Percentiles rank a stretch among this genome's conserved stretches.
Evolutionary conservation across 2,797 vertebrate genomes (phyloP).

Genomic region (Malurus splendens): DNA sequence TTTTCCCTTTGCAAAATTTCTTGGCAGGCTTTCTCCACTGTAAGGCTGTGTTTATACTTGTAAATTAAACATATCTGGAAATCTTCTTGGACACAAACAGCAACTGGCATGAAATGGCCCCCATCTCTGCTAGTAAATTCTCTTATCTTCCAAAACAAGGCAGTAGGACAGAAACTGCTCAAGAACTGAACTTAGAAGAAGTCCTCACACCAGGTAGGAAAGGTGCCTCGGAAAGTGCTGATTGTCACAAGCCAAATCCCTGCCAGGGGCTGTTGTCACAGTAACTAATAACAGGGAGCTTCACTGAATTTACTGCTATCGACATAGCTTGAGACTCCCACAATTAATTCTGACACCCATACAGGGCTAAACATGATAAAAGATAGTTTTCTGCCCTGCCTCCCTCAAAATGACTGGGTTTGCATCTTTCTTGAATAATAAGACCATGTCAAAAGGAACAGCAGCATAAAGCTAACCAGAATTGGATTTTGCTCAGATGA

Average conservation of each 20-base stretch:
- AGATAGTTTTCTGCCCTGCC: not conserved
- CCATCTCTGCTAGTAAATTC: not conserved
- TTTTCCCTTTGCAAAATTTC: not conserved
- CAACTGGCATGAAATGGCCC: not conserved
- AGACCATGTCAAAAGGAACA: not conserved
- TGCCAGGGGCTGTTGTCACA: not conserved
- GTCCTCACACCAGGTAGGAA: not conserved
- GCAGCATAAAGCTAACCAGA: not conserved
- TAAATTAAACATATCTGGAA: conserved; percentile 29
- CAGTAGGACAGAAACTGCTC: not conserved
- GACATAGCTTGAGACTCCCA: not conserved
- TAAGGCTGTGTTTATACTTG: conserved; percentile 16
- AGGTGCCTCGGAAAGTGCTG: not conserved
- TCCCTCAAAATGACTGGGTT: not conserved
- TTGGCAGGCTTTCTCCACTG: not conserved
- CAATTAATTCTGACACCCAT: not conserved
- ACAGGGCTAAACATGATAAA: not conserved
- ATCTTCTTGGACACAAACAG: not conserved
- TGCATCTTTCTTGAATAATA: not conserved
- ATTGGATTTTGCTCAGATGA: not conserved
- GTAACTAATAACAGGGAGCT: not conserved
- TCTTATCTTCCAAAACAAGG: conserved; percentile 28
- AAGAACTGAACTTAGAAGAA: conserved; percentile 11
- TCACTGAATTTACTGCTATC: not conserved
- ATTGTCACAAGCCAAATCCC: not conserved